Conservation (phyloP, 2,797 vertebrate species). For the Tympanoctomys barrerae region DNA sequence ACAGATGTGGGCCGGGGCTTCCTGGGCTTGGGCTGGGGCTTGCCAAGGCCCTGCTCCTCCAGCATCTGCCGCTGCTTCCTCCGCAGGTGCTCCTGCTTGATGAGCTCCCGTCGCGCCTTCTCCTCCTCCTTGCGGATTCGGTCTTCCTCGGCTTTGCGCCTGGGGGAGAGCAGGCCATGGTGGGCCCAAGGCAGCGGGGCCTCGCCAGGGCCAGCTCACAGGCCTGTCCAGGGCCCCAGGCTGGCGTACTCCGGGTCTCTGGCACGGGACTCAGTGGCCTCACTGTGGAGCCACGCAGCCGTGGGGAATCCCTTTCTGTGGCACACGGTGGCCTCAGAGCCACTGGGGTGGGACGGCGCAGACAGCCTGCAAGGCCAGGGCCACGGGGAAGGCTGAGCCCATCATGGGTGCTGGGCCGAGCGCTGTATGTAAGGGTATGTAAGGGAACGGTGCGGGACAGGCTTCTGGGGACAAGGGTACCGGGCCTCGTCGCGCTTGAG, state of each 20-base stretch:
- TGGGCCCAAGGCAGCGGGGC: background rate
- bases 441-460: background rate
- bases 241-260: accelerated
- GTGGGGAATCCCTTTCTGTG: accelerated
- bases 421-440: too few species aligned
- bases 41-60: constrained; percentile 95
- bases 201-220: background rate
- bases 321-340: background rate
- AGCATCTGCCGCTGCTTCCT: constrained; percentile 96
- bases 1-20: constrained; percentile 94
- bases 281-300: background rate
- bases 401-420: background rate
- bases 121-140: constrained; percentile 97
- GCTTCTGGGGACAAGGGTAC: constrained; percentile 83
- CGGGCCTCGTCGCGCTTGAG: constrained; percentile 96
- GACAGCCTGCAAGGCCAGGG: accelerated
- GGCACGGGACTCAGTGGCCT: background rate
- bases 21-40: constrained; percentile 91
- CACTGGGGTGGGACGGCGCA: accelerated
- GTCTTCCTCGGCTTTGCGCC: constrained; percentile 97
- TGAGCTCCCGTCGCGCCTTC: constrained; percentile 96
- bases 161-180: constrained; percentile 72
- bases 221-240: background rate
- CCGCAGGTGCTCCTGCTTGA: constrained; percentile 97
- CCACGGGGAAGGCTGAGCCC: too few species aligned